Base-by-base conservation (phyloP, 2,888 invertebrate species). In the Matsumyia berberina region DNA sequence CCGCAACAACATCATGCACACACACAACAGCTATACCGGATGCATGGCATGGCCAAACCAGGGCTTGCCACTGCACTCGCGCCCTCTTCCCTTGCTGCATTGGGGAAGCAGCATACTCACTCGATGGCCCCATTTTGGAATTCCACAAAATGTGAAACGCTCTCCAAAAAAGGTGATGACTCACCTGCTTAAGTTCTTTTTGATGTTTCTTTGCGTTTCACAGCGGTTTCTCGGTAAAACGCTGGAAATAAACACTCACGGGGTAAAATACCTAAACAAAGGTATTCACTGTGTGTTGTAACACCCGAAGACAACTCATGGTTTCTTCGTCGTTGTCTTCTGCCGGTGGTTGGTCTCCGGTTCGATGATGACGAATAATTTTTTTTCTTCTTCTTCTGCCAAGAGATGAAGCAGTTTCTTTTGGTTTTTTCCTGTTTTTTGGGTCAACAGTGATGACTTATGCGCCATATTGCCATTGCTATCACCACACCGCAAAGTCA, bases 41-140 rank as follows among this genome's bases (percentile, higher is more conserved):
- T 77, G 76, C 76, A 57, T 49, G 39, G 49, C 44, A 74, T 24
- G 60, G 42, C 58, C 57, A 72, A n/a, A 55, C 53, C 60, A 60
- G 66, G 82, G 82, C 72, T 78, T 78, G 78, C 57, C 79, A 39
- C 42, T 64, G 70, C 53, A 60, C 42, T 9, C 24, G 8, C 35
- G 5, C 17, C 58, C 5, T 49, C 49, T 9, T 44, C 31, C 5
- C 24, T 62, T 62, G 15, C 17, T 53, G 24, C 37, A 39, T 53
- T 0, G 4, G 6, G 9, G 51, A 29, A 49, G 64, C 57, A 80
- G 53, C 55, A 24, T 24, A 24, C 24, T n/a, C n/a, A n/a, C n/a
- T n/a, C 37, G 64, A 74, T 85, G 74, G 57, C 80, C 79, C 70
- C 79, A 64, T 53, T 85, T 79, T 74, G 31, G 74, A 85, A 79